Evolutionary conservation across 2,888 invertebrate species (phyloP), one percentile per base, ranked within the genome.

Genomic region (Erannis defoliaria): DNA sequence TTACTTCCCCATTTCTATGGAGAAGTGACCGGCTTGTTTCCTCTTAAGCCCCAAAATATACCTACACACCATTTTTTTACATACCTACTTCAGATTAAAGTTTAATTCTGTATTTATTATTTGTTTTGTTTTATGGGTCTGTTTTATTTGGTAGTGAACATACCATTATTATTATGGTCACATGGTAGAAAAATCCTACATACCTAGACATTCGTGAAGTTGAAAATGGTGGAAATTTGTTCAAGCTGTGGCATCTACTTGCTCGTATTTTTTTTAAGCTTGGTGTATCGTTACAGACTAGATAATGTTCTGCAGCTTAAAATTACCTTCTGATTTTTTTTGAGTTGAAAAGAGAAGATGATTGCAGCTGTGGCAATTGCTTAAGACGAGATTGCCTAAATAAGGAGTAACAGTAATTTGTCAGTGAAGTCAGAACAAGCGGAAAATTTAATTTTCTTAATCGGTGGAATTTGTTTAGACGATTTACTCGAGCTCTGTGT

Each of bases 391-490:
- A 61, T 55, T 43, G 29, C 37, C 55, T 14, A 37, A 55, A 55
- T 60, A 55, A 70, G 66, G 66, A 75, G 70, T 62, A 58, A 66
- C 68, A 71, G 73, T 76, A 80, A 81, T 82, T 81, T 77, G 76
- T 78, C 73, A 70, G 68, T 74, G 73, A 75, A 77, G 70, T 72
- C 72, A 58, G 70, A 71, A 78, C 72, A 76, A 73, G 74, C 73
- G 72, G 69, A 63, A 81, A 84, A 86, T 85, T 82, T 73, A 82
- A 84, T 86, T 85, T 82, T 74, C 81, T 75, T 85, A 85, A 86
- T 85, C 81, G 74, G 67, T 68, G 66, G 26, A 61, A 55, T 61
- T 61, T 55, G 61, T 61, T 61, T 60, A 60, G 60, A 49, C 48
- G 48, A 72, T 74, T 77, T 74, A 59, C 69, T 66, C 62, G 62